Percentiles rank a stretch among this genome's conserved stretches.
Conservation (phyloP, 2,113 vertebrate genomes). For the Egretta garzetta region DNA sequence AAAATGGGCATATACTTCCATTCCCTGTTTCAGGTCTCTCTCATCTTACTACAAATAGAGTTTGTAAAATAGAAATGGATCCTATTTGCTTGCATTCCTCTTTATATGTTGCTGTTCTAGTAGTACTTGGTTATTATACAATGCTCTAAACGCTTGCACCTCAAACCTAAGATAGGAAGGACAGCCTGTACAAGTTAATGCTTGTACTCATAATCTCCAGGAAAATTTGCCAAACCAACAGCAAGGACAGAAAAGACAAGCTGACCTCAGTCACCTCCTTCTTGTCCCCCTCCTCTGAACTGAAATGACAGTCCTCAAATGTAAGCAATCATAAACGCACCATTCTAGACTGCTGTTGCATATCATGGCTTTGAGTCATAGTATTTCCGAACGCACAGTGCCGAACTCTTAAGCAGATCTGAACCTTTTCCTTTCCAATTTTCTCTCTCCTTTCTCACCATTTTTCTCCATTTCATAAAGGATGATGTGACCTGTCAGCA, state of each 20-base stretch:
- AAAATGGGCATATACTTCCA: conserved; percentile 17
- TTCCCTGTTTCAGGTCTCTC: conserved; percentile 46
- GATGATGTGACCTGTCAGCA: neutral
- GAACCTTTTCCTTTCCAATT: conserved; percentile 13
- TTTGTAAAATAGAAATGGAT: conserved; percentile 22
- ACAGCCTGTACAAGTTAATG: neutral
- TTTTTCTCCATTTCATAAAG: conserved; percentile 17
- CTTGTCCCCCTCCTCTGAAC: neutral
- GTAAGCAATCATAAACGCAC: conserved; percentile 2
- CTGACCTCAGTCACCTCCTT: neutral
- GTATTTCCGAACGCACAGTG: conserved; percentile 15
- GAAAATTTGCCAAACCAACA: conserved; percentile 6
- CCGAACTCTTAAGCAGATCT: conserved; percentile 3
- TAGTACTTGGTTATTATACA: neutral
- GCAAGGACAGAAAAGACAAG: neutral
- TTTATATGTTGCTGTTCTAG: conserved; percentile 4
- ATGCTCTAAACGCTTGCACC: neutral
- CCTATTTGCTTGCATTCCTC: neutral
- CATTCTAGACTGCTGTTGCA: neutral
- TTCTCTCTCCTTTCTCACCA: neutral
- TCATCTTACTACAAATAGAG: conserved; percentile 18
- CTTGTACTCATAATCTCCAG: neutral
- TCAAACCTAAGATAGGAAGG: conserved; percentile 20
- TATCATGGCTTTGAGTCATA: conserved; percentile 18
- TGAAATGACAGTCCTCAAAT: neutral